Evolutionary conservation across 30 jellyfish, hydroid and myxozoan genomes (phyloP), one percentile per base, ranked within the genome.

Genomic region (Catostylus mosaicus): DNA sequence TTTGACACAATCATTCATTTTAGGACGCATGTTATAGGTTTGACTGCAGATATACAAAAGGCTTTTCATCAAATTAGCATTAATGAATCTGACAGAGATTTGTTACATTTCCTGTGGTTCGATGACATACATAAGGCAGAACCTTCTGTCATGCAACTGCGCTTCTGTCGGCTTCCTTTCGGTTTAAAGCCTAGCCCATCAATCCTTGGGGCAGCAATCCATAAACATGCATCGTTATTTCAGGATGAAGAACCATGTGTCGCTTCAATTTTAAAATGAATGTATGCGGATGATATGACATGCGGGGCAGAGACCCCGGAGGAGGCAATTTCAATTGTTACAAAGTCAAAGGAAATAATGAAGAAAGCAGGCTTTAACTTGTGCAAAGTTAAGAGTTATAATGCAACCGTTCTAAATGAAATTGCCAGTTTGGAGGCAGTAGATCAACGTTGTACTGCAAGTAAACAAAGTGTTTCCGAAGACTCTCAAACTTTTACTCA

Each of bases 1-100:
- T 72, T 72, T 1, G 84, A 72, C 79, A 56, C 69, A 6, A 56
- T 56, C 10, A 56, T 56, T n/a, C 0, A 23, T n/a, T 56, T 56
- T 27, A 56, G 69, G 69, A 6, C 69, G 20, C 69, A 56, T 23
- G 27, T n/a, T n/a, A 56, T 56, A 56, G 69, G 69, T 56, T 8
- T 56, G 22, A 56, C 0, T 27, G 69, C 47, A 6, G 75, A 23
- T 62, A n/a, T 62, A 3, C 47, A 62, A 0, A 26, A 62, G 16
- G 75, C 0, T 0, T 62, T 62, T n/a, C 75, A 62, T 29, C 40
- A 20, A 29, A 62, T 62, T 62, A 62, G 47, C 40, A 29, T 62
- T 23, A 29, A 62, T 32, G 75, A 62, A 62, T 23, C 40, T 0
- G 75, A 62, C 75, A 62, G 75, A n/a, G 69, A 56, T 56, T 10